These are phyloP conservation scores for Lytechinus variegatus DNA, from an alignment of 35 echinoderm and acorn worm genomes.

Conservation along the genomic window DNA sequence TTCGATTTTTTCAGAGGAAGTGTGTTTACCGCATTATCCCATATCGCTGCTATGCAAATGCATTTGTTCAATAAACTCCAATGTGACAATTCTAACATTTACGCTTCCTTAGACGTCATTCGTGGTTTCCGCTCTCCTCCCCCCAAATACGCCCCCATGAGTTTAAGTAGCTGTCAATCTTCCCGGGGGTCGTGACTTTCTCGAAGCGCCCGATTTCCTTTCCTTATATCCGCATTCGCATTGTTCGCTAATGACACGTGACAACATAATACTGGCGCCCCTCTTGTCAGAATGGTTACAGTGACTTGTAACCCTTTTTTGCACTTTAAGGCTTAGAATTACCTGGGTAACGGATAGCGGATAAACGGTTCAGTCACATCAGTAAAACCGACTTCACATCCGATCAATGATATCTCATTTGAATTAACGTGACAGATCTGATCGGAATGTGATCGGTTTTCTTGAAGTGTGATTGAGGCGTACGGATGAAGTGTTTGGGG, in stretches of 20 bases:
- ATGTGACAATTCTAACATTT: not conserved
- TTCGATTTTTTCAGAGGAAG: no score
- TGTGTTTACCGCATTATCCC: not conserved
- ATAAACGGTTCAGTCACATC: not conserved
- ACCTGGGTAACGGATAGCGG: not conserved
- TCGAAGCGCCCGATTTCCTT: not conserved
- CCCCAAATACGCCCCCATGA: conserved; percentile 28
- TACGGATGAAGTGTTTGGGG: not conserved
- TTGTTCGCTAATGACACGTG: not conserved
- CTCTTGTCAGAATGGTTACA: conserved; percentile 17
- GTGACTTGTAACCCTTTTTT: conserved; percentile 1
- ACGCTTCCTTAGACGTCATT: not conserved
- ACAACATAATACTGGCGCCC: conserved; percentile 16
- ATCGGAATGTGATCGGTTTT: no score
- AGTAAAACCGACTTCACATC: no score
- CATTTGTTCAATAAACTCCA: not conserved
- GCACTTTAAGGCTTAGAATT: not conserved
- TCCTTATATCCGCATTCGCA: not conserved
- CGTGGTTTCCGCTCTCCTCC: not conserved
- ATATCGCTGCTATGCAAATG: not conserved
- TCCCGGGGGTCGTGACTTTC: not conserved
- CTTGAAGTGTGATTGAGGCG: no score
- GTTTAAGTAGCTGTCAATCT: conserved; percentile 26
- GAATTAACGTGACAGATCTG: no score
- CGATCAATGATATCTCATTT: no score